Evolutionary conservation across 2,888 invertebrate genomes (phyloP), one percentile per base, ranked within the genome.

Genomic region (Drosophila buzzatii): DNA sequence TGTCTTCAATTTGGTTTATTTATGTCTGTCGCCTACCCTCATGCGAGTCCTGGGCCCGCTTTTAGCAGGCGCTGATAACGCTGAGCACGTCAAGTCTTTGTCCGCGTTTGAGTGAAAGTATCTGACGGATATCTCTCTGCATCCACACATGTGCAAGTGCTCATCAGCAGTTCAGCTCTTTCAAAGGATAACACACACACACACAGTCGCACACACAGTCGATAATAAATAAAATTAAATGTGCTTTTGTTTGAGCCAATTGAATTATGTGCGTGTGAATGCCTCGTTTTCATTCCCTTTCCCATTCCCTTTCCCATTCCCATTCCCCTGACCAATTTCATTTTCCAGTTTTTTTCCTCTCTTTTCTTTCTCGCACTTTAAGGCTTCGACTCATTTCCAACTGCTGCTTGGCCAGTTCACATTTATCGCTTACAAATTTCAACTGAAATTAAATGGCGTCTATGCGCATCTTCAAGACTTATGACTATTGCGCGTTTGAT

Each of bases 261-360:
- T 90, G 90, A 91, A 90, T 91, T 91, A 91, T 91, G 91, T 88
- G 89, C 91, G 89, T 91, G 91, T 89, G 90, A 91, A 91, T 87
- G 78, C 70, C 74, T 76, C 76, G 67, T 68, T 81, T 61, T 27
- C 56, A 23, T 37, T 66, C 51, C 49, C 66, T 42, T 64, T 65
- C 62, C 37, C 64, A 57, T 64, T 62, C 58, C 44, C 58, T 27
- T 39, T 68, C 47, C 12, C 49, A 35, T 16, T 47, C 4, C 4
- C 61, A 2, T 27, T 16, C 16, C n/a, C 20, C 44, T 45, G 44
- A 6, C 8, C 45, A 45, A 64, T 71, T 59, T 63, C 39, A 47
- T 66, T 71, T 66, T 68, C 63, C 73, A 55, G 62, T 68, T 79
- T 73, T 82, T 58, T 53, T 37, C 4, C 12, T 12, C 33, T 14